Base-by-base conservation (phyloP, 2,113 vertebrate species). In the Telmatochromis sp. region DNA sequence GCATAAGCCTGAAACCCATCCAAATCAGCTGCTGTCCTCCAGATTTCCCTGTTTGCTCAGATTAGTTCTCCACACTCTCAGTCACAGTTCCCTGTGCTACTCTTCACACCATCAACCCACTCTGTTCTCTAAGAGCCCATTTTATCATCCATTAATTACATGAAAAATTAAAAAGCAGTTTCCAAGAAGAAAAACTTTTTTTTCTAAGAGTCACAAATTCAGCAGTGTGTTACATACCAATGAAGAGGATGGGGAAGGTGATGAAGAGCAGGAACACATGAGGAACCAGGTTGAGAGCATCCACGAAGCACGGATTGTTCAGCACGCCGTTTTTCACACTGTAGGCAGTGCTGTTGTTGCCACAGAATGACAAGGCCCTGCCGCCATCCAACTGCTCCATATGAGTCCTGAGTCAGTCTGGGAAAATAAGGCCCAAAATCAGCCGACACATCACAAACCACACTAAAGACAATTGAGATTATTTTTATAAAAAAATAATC, bases 201-300 rank as follows among this genome's bases (percentile, higher is more conserved):
- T 45, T 45, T 73, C 68, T 73, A 26, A 26, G 68, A 17, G 21
- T 47, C 21, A 73, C 23, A 26, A 53, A 54, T 37, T 2, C n/a
- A 55, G n/a, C 15, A 6, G 8, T 17, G 9, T 19, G 50, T 37
- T 7, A n/a, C 86, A 94, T 94, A 99, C 99, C 98, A 26, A 99
- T 99, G 90, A 99, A 99, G 86, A 99, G 95, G 93, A 99, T 99
- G 13, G 99, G 99, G 92, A 99, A 99, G 86, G 99, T 99, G 95
- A 99, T 99, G 92, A 99, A 99, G 60, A 99, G 95, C 82, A 99
- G 94, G 95, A 99, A 99, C 90, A 99, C 99, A 9, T 99, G 98
- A 6, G 99, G 99, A 26, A 99, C 98, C 92, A 99, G 93, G 94
- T 99, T 99, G 95, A 99, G 97, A 1, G 98, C 99, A 68, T 99